Conservation (phyloP, 2,797 vertebrate species). For the Heteromormyrus szaboi region DNA sequence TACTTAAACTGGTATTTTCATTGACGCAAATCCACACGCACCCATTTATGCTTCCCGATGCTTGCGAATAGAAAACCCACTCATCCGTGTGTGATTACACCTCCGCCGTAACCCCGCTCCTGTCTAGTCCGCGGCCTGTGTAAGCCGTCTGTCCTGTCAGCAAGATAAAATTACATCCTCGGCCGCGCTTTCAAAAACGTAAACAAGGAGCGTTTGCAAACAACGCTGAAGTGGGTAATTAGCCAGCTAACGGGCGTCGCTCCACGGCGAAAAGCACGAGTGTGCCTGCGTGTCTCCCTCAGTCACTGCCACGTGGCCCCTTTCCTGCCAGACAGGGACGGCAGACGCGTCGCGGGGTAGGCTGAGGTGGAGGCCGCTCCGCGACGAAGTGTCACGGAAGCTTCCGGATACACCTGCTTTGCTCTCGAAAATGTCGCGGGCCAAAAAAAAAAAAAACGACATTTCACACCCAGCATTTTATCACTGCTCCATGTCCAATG, state of each 20-base stretch:
- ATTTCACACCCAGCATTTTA: slow-evolving; percentile 58
- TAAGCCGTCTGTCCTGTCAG: not conserved
- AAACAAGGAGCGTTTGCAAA: not conserved
- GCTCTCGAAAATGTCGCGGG: slow-evolving; percentile 65
- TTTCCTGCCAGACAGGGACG: not conserved
- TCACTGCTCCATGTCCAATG: slow-evolving; percentile 55
- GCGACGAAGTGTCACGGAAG: slow-evolving; percentile 18
- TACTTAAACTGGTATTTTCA: not conserved
- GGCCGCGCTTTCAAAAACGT: not conserved
- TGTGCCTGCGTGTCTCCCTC: not conserved
- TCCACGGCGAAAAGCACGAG: not conserved
- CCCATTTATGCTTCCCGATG: not conserved
- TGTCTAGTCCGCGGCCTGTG: not conserved
- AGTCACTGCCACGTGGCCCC: not conserved
- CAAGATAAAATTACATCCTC: slow-evolving; percentile 19
- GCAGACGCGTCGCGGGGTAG: not conserved
- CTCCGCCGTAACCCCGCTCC: not conserved
- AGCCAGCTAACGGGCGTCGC: not conserved
- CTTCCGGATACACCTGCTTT: slow-evolving; percentile 53
- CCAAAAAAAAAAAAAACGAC: slow-evolving; percentile 53
- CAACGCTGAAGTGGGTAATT: not conserved
- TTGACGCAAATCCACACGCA: not conserved
- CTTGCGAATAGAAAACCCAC: not conserved
- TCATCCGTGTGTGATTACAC: not conserved
- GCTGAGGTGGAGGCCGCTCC: not conserved